These are phyloP conservation scores for Vimba vimba DNA, from an alignment of 2,113 vertebrate genomes.

Conservation along the genomic window DNA sequence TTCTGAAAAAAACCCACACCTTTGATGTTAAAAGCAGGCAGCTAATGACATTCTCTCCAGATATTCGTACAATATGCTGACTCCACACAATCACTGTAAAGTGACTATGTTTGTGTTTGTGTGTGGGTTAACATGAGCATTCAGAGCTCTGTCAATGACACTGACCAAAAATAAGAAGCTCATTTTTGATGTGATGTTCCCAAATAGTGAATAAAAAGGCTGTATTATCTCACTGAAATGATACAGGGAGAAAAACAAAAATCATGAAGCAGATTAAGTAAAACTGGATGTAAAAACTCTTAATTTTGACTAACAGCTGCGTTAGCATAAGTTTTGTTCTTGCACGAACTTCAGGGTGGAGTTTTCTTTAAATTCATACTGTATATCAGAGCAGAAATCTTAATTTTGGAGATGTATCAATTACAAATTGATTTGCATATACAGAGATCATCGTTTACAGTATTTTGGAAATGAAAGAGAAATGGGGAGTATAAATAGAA, in stretches of 20 bases:
- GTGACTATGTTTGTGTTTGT: not conserved
- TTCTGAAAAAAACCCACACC: slow-evolving; percentile 62
- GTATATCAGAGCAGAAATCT: slow-evolving; percentile 27
- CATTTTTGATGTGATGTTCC: not conserved
- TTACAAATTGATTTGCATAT: slow-evolving; percentile 65
- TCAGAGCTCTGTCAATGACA: not conserved
- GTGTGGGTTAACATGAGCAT: not conserved
- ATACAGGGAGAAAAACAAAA: not conserved
- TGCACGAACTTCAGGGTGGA: slow-evolving; percentile 19
- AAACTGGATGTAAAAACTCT: not conserved
- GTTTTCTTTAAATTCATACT: slow-evolving; percentile 34
- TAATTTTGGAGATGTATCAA: slow-evolving; percentile 50
- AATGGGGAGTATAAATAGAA: slow-evolving; percentile 68
- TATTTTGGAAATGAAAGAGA: slow-evolving; percentile 66
- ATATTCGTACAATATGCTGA: slow-evolving; percentile 67
- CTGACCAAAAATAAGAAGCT: not conserved
- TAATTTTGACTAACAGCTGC: slow-evolving; percentile 4
- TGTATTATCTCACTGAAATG: not conserved
- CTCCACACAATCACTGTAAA: slow-evolving; percentile 17
- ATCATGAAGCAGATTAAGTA: not conserved
- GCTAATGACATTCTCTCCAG: slow-evolving; percentile 78
- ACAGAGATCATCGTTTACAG: slow-evolving; percentile 54
- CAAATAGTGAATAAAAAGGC: not conserved
- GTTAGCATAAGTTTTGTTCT: slow-evolving; percentile 40
- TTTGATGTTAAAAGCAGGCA: slow-evolving; percentile 76